Conservation (phyloP, 2,888 invertebrate species). For the Cryptophagus acutangulus region DNA sequence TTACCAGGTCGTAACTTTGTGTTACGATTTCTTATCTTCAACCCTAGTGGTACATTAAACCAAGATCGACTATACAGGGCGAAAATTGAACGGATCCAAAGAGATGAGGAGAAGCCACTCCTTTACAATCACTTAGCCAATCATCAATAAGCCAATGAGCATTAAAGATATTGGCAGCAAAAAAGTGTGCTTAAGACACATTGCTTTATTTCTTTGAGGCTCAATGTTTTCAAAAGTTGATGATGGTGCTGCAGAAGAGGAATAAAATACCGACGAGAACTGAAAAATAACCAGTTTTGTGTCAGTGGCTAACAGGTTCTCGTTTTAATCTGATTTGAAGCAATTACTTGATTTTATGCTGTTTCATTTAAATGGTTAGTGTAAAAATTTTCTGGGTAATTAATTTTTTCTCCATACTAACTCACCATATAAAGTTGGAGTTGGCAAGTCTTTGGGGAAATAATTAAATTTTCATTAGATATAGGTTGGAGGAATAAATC, state of each 20-base stretch:
- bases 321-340: slow-evolving; percentile 37
- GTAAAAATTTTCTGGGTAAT: slow-evolving; percentile 31
- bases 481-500: neutral
- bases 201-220: too few species aligned
- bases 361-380: slow-evolving; percentile 33
- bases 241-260: too few species aligned
- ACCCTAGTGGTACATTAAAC: slow-evolving; percentile 7
- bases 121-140: too few species aligned
- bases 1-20: slow-evolving; percentile 44
- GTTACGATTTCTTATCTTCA: slow-evolving; percentile 36
- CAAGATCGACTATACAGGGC: too few species aligned
- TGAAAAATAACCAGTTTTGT: slow-evolving; percentile 4
- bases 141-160: too few species aligned
- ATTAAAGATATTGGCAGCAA: too few species aligned
- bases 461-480: slow-evolving; percentile 7
- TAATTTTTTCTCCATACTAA: slow-evolving; percentile 26
- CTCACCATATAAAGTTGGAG: slow-evolving; percentile 19
- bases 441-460: neutral
- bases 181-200: too few species aligned
- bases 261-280: too few species aligned
- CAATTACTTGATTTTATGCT: slow-evolving; percentile 35
- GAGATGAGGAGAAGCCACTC: too few species aligned
- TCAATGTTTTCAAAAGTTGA: too few species aligned
- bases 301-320: slow-evolving; percentile 34
- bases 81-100: neutral